These are phyloP conservation scores for Apostichopus parvimensis DNA, from an alignment of 35 echinoderm and acorn worm species.

Conservation along the genomic window DNA sequence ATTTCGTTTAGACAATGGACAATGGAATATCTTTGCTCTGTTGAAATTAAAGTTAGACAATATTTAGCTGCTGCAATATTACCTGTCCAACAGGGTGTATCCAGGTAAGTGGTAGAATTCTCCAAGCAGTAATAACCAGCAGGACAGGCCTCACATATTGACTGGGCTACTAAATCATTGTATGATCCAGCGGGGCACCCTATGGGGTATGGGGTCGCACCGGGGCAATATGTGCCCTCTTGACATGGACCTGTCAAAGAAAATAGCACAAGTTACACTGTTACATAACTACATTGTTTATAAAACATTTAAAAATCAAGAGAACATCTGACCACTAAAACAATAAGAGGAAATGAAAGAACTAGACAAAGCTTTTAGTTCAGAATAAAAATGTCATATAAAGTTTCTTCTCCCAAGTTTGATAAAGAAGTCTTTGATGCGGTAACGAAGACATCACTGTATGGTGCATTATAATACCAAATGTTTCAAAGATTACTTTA, in stretches of 20 bases:
- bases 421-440: too few relatives aligned
- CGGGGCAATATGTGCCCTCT: conserved; percentile 94
- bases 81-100: conserved; percentile 85
- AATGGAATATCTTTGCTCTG: not conserved
- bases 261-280: too few relatives aligned
- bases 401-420: too few relatives aligned
- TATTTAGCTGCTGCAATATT: not conserved
- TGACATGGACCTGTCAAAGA: conserved; percentile 74
- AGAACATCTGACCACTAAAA: not conserved
- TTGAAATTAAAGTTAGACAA: too few relatives aligned
- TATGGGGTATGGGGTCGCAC: conserved; percentile 78
- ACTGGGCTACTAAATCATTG: conserved; percentile 83
- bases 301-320: too few relatives aligned
- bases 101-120: conserved; percentile 85
- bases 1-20: not conserved
- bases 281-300: too few relatives aligned
- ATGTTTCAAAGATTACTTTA: too few relatives aligned
- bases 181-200: conserved; percentile 85
- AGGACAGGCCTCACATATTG: conserved; percentile 65
- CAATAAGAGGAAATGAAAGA: too few relatives aligned
- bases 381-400: too few relatives aligned
- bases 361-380: too few relatives aligned
- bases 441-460: too few relatives aligned
- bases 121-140: conserved; percentile 89
- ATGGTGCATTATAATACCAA: too few relatives aligned